Conservation (phyloP, 2,113 vertebrate species). For the Cyphomyrus discorhynchus region DNA sequence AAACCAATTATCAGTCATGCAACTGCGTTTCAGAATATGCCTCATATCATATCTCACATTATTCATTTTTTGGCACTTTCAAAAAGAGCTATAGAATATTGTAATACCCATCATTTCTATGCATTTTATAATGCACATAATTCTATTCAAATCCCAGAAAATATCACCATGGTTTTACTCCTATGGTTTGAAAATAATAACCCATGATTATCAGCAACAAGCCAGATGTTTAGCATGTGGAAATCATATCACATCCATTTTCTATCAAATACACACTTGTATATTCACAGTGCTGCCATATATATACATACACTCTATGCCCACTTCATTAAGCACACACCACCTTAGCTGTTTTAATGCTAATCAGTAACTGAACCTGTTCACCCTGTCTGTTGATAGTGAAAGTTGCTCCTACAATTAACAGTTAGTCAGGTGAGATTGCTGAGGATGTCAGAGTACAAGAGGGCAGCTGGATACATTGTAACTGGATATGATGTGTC, state of each 20-base stretch:
- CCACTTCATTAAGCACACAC: not conserved
- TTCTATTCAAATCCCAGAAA: not conserved
- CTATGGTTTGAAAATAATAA: not conserved
- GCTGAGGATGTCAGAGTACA: not conserved
- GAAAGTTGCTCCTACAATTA: not conserved
- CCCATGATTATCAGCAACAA: not conserved
- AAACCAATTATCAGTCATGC: not conserved
- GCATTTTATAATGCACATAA: not conserved
- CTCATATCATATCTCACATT: not conserved
- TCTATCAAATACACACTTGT: not conserved
- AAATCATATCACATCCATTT: not conserved
- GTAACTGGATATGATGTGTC: not conserved
- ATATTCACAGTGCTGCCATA: not conserved
- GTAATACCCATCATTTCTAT: not conserved
- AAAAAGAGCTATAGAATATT: not conserved
- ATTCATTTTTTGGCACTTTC: not conserved
- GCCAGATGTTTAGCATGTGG: conserved; percentile 3
- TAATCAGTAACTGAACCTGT: not conserved
- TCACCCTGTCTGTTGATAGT: not conserved
- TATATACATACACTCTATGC: not conserved
- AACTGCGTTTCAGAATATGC: not conserved
- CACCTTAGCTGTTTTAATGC: not conserved
- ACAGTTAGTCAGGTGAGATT: not conserved
- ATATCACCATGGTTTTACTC: not conserved
- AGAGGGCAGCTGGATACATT: not conserved